Evolutionary conservation across 2,888 invertebrate species (phyloP).

Genomic region (Homarus gammarus): DNA sequence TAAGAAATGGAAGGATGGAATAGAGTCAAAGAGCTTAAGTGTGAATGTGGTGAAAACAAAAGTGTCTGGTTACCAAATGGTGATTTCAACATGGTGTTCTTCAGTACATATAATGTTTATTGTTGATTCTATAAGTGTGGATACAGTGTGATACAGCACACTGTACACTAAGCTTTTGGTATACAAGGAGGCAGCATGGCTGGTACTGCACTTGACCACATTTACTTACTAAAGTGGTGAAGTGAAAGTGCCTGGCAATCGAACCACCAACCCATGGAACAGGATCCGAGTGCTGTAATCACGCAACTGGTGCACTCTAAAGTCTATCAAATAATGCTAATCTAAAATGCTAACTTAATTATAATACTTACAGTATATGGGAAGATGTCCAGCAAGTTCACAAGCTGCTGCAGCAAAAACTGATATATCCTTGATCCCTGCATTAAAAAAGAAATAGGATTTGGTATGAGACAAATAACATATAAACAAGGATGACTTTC

Average conservation of each 20-base stretch:
- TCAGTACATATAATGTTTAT: no score
- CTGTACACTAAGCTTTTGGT: no score
- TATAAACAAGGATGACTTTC: neutral
- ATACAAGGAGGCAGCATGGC: neutral
- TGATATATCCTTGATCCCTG: slow-evolving; percentile 62
- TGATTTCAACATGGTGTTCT: no score
- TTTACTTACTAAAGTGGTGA: neutral
- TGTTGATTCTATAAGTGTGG: no score
- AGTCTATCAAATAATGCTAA: neutral
- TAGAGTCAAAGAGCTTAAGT: no score
- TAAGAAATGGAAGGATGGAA: no score
- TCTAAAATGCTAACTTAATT: neutral
- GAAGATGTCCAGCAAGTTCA: slow-evolving; percentile 71
- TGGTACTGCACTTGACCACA: neutral
- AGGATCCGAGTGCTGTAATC: no score
- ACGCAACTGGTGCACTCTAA: no score
- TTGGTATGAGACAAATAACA: neutral
- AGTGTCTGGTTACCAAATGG: no score
- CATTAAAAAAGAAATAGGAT: neutral
- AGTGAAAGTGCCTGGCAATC: neutral
- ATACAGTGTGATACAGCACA: no score
- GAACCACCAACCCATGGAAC: neutral
- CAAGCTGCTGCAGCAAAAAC: slow-evolving; percentile 59
- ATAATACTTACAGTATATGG: slow-evolving; percentile 63
- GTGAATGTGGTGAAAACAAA: no score